Conservation (phyloP, 2,113 vertebrate genomes). For the Rhinoderma darwinii region DNA sequence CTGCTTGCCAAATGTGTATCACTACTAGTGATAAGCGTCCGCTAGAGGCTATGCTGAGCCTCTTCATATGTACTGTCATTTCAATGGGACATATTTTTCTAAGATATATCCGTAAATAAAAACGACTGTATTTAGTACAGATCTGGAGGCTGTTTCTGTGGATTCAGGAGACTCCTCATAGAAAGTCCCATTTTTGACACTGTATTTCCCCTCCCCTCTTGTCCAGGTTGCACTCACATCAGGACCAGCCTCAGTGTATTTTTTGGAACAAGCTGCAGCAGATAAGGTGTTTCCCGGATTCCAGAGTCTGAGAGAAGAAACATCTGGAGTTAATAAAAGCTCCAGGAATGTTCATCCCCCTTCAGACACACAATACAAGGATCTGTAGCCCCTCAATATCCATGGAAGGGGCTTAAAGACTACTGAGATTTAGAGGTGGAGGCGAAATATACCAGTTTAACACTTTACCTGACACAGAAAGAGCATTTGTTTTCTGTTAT, state of each 20-base stretch:
- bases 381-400: conserved; percentile 45
- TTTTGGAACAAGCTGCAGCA: conserved; percentile 42
- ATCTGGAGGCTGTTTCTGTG: neutral
- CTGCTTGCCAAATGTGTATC: neutral
- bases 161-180: neutral
- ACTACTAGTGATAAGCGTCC: too few species aligned
- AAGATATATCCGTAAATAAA: neutral
- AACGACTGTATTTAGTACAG: neutral
- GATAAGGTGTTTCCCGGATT: conserved; percentile 52
- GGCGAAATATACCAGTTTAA: neutral
- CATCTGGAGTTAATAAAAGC: conserved; percentile 53
- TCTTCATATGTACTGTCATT: neutral
- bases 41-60: too few species aligned
- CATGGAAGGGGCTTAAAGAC: conserved; percentile 14
- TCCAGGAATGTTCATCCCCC: conserved; percentile 38
- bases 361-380: conserved; percentile 32
- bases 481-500: neutral
- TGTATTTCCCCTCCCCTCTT: neutral
- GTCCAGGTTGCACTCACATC: conserved; percentile 27
- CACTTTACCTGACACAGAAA: conserved; percentile 1
- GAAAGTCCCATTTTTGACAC: neutral
- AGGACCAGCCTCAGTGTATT: conserved; percentile 43
- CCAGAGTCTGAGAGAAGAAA: conserved; percentile 44
- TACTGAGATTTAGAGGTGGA: neutral
- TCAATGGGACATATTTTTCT: neutral